Percentiles rank a stretch among this genome's conserved stretches.
Conservation (phyloP, 2,113 vertebrate genomes). For the Acrocephalus arundinaceus region DNA sequence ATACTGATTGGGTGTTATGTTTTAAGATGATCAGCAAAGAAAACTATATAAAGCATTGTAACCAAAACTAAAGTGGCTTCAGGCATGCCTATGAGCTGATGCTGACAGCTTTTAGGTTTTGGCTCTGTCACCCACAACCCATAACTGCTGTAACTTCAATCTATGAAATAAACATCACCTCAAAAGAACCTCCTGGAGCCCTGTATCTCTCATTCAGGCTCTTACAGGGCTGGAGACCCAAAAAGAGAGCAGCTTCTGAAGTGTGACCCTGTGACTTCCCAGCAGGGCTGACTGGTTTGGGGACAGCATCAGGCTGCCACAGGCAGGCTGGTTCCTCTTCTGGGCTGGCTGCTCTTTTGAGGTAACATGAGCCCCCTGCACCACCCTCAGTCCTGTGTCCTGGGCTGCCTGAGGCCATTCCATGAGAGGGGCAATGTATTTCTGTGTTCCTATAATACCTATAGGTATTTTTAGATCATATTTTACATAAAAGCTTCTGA, state of each 20-base stretch:
- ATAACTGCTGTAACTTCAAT: too few relatives aligned
- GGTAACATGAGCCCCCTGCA: neutral
- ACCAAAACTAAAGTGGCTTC: too few relatives aligned
- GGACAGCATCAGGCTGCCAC: neutral
- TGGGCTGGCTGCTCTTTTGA: neutral
- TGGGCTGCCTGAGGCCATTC: neutral
- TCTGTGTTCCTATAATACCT: neutral
- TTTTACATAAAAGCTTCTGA: neutral
- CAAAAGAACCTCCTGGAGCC: too few relatives aligned
- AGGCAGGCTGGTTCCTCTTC: neutral
- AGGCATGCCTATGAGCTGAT: too few relatives aligned
- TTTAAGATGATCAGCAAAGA: too few relatives aligned
- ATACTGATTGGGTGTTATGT: too few relatives aligned
- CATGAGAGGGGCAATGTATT: neutral
- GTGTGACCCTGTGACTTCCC: neutral
- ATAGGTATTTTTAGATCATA: neutral
- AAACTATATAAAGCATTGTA: too few relatives aligned
- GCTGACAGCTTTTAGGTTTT: too few relatives aligned
- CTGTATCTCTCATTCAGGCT: too few relatives aligned
- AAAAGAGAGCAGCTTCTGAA: neutral
- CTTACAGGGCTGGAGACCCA: neutral
- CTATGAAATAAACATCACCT: too few relatives aligned
- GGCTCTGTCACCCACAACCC: too few relatives aligned
- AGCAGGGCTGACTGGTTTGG: neutral
- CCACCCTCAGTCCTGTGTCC: accelerated